Evolutionary conservation across 2,797 vertebrate species (phyloP).

Genomic region (Ammospiza maritima): DNA sequence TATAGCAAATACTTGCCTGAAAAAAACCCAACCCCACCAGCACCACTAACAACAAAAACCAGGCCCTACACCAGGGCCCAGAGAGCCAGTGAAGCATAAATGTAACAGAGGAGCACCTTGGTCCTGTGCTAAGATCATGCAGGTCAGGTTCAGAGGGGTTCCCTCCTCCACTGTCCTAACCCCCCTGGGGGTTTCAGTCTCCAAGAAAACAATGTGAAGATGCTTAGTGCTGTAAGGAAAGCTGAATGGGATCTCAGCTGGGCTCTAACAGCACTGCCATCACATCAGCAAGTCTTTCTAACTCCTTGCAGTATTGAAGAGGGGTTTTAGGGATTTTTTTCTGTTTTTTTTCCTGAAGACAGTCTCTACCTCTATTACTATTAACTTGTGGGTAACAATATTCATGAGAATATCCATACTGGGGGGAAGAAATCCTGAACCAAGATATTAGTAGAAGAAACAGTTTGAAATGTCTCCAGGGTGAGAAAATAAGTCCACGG

Average conservation of each 20-base stretch:
- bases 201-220: neutral
- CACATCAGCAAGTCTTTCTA: neutral
- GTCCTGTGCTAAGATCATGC: neutral
- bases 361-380: neutral
- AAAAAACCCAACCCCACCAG: neutral
- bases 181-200: neutral
- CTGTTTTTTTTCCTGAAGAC: neutral
- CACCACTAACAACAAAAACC: neutral
- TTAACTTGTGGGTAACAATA: neutral
- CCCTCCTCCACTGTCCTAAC: neutral
- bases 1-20: neutral
- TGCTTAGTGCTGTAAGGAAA: neutral
- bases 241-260: neutral
- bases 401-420: neutral
- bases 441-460: neutral
- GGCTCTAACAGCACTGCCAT: neutral
- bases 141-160: neutral
- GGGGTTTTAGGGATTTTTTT: accelerated
- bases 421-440: neutral
- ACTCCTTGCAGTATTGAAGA: neutral
- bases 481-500: neutral
- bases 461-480: neutral
- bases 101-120: neutral
- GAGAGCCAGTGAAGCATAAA: neutral
- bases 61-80: neutral